A percentile compares a stretch with the other conserved stretches of the same genome.
phyloP scores from a whole-genome alignment of 2,888 invertebrate species.

The Julus scanicus region DNA sequence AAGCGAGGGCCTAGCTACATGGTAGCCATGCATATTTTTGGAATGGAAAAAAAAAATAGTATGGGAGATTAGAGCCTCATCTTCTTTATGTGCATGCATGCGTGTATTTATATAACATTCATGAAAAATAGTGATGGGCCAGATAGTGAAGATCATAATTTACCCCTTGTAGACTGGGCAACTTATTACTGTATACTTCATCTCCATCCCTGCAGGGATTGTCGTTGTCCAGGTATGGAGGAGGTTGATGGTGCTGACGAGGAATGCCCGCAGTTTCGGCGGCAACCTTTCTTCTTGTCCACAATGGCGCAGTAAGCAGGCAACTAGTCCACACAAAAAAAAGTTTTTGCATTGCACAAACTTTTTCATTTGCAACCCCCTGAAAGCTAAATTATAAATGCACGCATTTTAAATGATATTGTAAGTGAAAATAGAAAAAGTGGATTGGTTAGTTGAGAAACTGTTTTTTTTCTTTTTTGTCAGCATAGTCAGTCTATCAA shows the following conservation, averaged over 20 bases:
- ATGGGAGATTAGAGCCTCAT: neutral
- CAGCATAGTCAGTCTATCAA: too few relatives aligned
- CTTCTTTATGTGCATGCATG: constrained; percentile 18
- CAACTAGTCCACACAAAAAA: neutral
- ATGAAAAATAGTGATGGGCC: constrained; percentile 47
- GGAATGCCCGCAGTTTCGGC: constrained; percentile 48
- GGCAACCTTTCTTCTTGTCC: constrained; percentile 50
- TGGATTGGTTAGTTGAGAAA: neutral
- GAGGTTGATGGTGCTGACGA: constrained; percentile 36
- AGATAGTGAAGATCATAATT: constrained; percentile 54
- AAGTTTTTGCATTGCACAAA: constrained; percentile 1
- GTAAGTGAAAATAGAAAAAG: neutral
- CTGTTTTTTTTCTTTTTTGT: neutral
- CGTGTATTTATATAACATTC: constrained; percentile 42
- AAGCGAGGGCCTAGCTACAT: neutral
- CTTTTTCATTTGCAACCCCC: constrained; percentile 7
- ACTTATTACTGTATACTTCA: constrained; percentile 47
- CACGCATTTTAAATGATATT: constrained; percentile 15
- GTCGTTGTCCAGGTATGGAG: constrained; percentile 51
- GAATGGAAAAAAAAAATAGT: neutral
- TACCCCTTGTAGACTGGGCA: constrained; percentile 52
- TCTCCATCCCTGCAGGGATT: constrained; percentile 50
- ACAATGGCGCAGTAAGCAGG: constrained; percentile 39
- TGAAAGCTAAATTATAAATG: constrained; percentile 31
- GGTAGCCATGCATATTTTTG: constrained; percentile 12